Conservation (phyloP, 23 tunicate genomes). For the Trididemnum miniatum region DNA sequence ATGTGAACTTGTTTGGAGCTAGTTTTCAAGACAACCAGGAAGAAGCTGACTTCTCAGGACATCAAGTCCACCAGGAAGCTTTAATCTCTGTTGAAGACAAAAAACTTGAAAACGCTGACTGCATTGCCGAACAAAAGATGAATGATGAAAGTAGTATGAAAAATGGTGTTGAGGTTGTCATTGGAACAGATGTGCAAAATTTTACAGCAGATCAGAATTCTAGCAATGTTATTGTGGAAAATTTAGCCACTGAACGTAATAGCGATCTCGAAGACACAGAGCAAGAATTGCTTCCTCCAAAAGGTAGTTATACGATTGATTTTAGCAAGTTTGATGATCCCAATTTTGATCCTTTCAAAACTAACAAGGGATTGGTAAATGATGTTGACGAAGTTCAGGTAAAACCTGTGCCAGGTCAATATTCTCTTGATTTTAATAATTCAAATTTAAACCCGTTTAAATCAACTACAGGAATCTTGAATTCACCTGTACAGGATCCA, state of each 20-base stretch:
- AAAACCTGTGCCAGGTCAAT: conserved; percentile 38
- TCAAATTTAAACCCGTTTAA: conserved; percentile 48
- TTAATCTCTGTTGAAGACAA: neutral
- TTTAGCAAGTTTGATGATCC: conserved; percentile 63
- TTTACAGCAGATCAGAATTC: too few relatives aligned
- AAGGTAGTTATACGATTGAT: conserved; percentile 51
- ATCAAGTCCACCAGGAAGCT: neutral
- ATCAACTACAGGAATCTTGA: neutral
- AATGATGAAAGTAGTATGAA: too few relatives aligned
- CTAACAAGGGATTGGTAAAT: conserved; percentile 22
- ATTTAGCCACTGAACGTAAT: too few relatives aligned
- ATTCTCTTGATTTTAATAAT: conserved; percentile 50
- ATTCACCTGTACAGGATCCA: conserved; percentile 11
- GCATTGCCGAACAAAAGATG: too few relatives aligned
- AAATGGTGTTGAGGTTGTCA: too few relatives aligned
- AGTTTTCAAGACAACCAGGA: conserved; percentile 5
- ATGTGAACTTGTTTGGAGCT: neutral
- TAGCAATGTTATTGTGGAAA: too few relatives aligned
- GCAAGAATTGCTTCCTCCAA: too few relatives aligned
- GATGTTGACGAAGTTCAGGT: neutral
- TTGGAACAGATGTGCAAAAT: too few relatives aligned
- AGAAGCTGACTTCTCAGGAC: too few relatives aligned
- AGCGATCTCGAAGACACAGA: too few relatives aligned
- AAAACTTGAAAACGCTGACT: neutral
- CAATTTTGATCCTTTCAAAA: conserved; percentile 51